phyloP scores from a whole-genome alignment of 2,888 invertebrate species.

The Priapulus caudatus region DNA sequence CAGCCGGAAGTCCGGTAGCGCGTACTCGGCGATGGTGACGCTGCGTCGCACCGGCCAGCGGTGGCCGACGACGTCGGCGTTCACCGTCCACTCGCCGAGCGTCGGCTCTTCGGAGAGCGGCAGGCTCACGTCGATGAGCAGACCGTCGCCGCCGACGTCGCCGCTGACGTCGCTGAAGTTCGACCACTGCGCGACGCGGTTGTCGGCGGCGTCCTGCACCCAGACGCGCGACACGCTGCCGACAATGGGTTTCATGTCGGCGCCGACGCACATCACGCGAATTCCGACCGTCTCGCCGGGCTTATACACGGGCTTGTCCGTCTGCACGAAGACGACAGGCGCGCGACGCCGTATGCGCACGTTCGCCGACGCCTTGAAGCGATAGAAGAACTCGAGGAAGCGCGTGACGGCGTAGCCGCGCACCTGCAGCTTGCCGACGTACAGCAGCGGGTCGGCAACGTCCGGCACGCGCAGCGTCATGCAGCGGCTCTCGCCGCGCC shows the following conservation, averaged over 20 bases:
- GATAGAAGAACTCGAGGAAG: not conserved
- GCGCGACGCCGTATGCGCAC: not conserved
- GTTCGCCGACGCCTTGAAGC: not conserved
- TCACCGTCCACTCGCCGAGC: not conserved
- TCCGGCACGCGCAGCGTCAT: not conserved
- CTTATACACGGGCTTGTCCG: conserved; percentile 1
- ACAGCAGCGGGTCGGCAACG: not conserved
- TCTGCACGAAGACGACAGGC: not conserved
- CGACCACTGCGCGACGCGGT: not conserved
- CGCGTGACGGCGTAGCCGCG: not conserved
- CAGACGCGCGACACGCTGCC: not conserved
- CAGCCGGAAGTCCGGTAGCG: not conserved
- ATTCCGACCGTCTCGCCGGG: not conserved
- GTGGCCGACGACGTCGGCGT: not conserved
- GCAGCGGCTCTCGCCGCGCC: not conserved
- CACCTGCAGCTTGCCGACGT: not conserved
- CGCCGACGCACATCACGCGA: not conserved
- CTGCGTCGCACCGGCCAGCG: no score
- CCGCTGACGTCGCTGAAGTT: not conserved
- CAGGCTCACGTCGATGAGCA: not conserved
- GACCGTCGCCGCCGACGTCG: not conserved
- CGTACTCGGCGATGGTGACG: not conserved
- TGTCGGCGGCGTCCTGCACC: not conserved
- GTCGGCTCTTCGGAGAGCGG: not conserved
- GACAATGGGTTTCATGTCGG: not conserved